Evolutionary conservation across 2,113 vertebrate genomes (phyloP).

Genomic region (Sylvietta virens): DNA sequence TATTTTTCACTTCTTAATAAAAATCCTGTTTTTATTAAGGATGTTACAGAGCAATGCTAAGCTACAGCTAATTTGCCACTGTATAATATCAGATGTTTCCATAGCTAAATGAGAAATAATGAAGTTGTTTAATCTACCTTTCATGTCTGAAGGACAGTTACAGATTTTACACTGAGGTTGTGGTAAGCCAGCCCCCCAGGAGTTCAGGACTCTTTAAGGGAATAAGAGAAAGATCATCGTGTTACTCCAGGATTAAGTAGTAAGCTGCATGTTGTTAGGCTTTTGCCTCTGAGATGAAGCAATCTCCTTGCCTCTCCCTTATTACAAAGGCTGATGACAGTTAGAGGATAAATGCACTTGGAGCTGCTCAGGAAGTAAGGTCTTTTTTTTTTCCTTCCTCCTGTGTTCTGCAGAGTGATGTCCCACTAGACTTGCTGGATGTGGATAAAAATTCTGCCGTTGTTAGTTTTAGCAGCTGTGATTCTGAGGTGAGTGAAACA

Average conservation of each 20-base stretch:
- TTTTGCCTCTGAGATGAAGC: neutral
- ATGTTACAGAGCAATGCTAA: neutral
- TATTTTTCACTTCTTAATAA: neutral
- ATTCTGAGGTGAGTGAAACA: conserved; percentile 84
- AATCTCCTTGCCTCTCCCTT: neutral
- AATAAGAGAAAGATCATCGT: neutral
- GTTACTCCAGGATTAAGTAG: neutral
- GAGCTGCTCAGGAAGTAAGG: neutral
- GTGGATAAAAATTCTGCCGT: conserved; percentile 98
- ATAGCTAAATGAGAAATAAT: neutral
- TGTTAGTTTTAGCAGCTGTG: conserved; percentile 96
- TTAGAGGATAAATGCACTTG: neutral
- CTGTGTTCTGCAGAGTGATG: conserved; percentile 82
- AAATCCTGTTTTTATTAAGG: neutral
- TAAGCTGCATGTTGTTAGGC: neutral
- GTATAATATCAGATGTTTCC: neutral
- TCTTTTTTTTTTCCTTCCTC: neutral
- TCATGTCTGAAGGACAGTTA: neutral
- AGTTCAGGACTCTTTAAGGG: neutral
- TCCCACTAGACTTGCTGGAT: conserved; percentile 93
- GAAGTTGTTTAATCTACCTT: neutral
- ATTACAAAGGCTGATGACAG: neutral
- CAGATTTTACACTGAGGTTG: neutral
- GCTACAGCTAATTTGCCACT: neutral
- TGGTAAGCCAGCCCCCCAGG: neutral